Base-by-base conservation (phyloP, 2,797 vertebrate species). In the Hydrophis major region DNA sequence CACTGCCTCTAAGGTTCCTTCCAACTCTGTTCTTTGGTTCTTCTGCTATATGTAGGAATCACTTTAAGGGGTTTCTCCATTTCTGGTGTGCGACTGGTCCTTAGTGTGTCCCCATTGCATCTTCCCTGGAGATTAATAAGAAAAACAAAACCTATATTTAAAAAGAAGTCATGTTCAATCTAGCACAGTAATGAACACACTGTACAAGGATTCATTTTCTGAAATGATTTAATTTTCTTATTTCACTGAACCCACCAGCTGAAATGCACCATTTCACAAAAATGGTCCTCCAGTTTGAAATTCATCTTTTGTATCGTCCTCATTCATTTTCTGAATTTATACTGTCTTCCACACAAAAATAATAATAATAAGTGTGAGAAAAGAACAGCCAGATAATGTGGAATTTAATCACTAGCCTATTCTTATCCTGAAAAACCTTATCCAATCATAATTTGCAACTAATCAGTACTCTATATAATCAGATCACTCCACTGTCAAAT, bases 401-500 rank as follows among this genome's bases (percentile, higher is more conserved):
- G 78, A 93, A 93, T 91, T 94, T 93, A 93, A 95, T 95, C 87
- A 93, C 93, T 89, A 93, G 93, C 86, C 74, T 94, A 86, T 92
- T 91, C 92, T 69, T 88, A 90, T 88, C 91, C 92, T 91, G 92
- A 94, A 18, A 94, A 96, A 95, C 95, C 95, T 95, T 95, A 94
- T 95, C n/a, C 90, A 94, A 95, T 94, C 91, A 92, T 95, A 94
- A 94, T 94, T 95, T 95, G 91, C 87, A 93, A 92, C 50, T 91
- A 95, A 96, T 95, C 94, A 92, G 94, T 93, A 93, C 86, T 93
- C 55, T 94, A 89, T 86, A 92, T 94, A 93, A 96, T 96, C 94
- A 96, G 61, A 94, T 90, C 63, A 47, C 93, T 93, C 89, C 94
- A 61, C 94, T 96, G 94, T 96, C 96, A 95, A 96, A 96, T 95